phyloP scores from a whole-genome alignment of 2,113 vertebrate genomes.

The Brienomyrus brachyistius region DNA sequence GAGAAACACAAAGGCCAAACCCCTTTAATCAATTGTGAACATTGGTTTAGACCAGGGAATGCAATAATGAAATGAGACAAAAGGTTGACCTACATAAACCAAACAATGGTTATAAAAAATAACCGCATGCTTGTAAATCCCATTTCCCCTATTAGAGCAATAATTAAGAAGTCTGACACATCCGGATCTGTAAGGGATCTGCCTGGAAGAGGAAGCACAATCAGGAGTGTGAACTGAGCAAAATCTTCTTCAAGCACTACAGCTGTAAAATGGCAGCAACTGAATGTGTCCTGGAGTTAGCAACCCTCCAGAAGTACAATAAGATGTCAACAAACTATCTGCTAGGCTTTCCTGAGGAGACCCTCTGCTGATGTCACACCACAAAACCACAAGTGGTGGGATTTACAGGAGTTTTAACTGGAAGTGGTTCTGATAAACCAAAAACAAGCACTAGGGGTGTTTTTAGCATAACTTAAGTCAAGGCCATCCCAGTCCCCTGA shows the following conservation, averaged over 20 bases:
- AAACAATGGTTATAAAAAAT: not conserved
- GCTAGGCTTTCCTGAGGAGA: not conserved
- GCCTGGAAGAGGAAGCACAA: not conserved
- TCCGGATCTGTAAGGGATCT: not conserved
- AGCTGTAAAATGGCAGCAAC: not conserved
- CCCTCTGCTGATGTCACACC: not conserved
- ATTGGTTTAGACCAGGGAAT: not conserved
- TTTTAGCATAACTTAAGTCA: not conserved
- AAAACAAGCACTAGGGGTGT: not conserved
- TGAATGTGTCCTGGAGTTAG: not conserved
- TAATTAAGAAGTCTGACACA: not conserved
- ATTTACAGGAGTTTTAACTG: not conserved
- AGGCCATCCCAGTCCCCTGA: not conserved
- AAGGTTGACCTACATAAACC: not conserved
- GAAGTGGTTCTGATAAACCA: not conserved
- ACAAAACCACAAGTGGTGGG: not conserved
- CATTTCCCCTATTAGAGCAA: not conserved
- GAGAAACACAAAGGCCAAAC: not conserved
- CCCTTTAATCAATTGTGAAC: not conserved
- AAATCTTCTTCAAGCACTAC: not conserved
- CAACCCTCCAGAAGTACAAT: not conserved
- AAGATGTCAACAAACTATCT: not conserved
- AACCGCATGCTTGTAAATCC: not conserved
- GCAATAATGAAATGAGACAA: not conserved
- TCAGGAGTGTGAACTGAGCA: not conserved